phyloP scores from a whole-genome alignment of 2,113 vertebrate species.

The Varanus komodoensis region DNA sequence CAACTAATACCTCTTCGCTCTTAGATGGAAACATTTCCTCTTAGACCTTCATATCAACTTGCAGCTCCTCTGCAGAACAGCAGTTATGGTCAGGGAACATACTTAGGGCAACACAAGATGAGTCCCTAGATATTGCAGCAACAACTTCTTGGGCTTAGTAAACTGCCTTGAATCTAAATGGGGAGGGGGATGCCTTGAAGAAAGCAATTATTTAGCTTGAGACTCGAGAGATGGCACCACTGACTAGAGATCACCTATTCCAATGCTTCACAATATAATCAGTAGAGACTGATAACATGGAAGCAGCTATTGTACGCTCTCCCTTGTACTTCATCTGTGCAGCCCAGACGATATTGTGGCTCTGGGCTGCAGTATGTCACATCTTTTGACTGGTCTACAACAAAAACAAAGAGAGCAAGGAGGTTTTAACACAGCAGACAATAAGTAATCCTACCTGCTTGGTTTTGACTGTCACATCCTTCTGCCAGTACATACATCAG shows the following conservation, averaged over 20 bases:
- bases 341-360: constrained; percentile 11
- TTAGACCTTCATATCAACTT: not conserved
- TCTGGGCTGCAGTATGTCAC: constrained; percentile 11
- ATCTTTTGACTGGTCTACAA: not conserved
- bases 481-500: constrained; percentile 18
- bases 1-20: not conserved
- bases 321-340: constrained; percentile 23
- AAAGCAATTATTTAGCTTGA: not conserved
- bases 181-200: not conserved
- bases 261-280: not conserved
- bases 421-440: constrained; percentile 32
- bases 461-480: not conserved
- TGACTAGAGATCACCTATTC: not conserved
- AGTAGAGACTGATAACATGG: not conserved
- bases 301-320: not conserved
- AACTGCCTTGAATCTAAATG: not conserved
- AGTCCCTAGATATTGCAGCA: not conserved
- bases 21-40: not conserved
- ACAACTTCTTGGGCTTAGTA: not conserved
- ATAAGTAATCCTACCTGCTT: constrained; percentile 19
- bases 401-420: not conserved
- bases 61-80: not conserved
- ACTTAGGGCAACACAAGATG: not conserved
- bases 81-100: not conserved
- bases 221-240: not conserved